phyloP scores from a whole-genome alignment of 2,888 invertebrate species.

The Cabera pusaria region DNA sequence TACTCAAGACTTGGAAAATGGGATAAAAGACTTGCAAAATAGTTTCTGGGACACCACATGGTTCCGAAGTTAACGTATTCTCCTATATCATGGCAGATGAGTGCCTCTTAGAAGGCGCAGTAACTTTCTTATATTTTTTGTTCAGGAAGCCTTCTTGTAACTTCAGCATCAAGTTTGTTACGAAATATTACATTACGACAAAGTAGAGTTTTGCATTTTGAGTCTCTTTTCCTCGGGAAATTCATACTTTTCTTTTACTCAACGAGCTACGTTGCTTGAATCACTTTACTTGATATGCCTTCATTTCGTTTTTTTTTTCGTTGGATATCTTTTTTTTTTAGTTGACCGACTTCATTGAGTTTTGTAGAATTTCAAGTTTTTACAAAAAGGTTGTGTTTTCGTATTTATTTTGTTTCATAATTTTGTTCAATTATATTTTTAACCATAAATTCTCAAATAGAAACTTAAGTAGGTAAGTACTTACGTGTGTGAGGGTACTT shows the following conservation, averaged over 20 bases:
- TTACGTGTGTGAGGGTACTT: too few relatives aligned
- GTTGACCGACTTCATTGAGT: too few relatives aligned
- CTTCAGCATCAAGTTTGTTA: conserved; percentile 18
- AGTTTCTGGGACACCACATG: conserved; percentile 79
- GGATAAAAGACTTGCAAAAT: conserved; percentile 79
- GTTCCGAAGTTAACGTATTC: conserved; percentile 64
- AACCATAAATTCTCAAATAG: too few relatives aligned
- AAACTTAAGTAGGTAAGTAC: too few relatives aligned
- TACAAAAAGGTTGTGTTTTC: too few relatives aligned
- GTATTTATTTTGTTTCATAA: too few relatives aligned
- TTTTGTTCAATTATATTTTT: too few relatives aligned
- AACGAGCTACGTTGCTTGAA: conserved; percentile 5
- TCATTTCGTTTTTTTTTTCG: too few relatives aligned
- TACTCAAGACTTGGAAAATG: conserved; percentile 71
- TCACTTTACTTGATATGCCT: conserved; percentile 11
- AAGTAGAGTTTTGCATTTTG: conserved; percentile 23
- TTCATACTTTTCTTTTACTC: conserved; percentile 4
- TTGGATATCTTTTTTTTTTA: too few relatives aligned
- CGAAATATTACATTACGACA: conserved; percentile 21
- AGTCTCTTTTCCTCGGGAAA: conserved; percentile 9
- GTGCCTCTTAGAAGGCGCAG: conserved; percentile 41
- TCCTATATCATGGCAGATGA: conserved; percentile 48
- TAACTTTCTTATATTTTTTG: conserved; percentile 39
- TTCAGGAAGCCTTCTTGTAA: conserved; percentile 27
- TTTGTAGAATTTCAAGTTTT: too few relatives aligned